Percentiles rank a stretch among this genome's conserved stretches.
These are phyloP conservation scores for Spisula subtruncata DNA, from an alignment of 2,888 invertebrate genomes.

Conservation along the genomic window DNA sequence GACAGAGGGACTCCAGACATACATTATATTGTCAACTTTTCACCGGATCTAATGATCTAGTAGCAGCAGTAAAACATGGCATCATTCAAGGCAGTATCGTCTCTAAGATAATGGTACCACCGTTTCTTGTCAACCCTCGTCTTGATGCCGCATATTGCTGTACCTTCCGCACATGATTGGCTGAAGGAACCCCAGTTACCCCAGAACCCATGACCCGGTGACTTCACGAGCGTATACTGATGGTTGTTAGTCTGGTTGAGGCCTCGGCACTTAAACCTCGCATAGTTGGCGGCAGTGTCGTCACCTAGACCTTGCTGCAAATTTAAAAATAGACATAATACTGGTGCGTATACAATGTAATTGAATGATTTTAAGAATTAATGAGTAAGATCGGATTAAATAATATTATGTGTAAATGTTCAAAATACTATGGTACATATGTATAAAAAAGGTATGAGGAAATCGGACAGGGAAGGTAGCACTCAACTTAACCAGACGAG, in stretches of 20 bases:
- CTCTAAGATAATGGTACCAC: neutral
- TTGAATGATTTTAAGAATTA: neutral
- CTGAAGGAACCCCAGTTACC: constrained; percentile 25
- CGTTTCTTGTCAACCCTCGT: constrained; percentile 29
- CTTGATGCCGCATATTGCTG: constrained; percentile 24
- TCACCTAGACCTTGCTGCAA: neutral
- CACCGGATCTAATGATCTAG: neutral
- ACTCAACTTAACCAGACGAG: no score
- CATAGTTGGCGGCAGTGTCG: constrained; percentile 30
- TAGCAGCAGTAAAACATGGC: constrained; percentile 30
- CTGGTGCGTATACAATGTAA: neutral
- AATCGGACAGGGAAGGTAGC: no score
- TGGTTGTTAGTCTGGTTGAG: neutral
- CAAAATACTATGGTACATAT: no score
- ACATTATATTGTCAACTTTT: no score
- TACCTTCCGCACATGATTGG: neutral
- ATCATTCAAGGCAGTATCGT: constrained; percentile 34
- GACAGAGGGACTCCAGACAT: no score
- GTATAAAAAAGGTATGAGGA: no score
- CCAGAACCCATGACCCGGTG: constrained; percentile 1
- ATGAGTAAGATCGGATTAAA: neutral
- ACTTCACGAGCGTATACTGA: neutral
- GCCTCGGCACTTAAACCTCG: constrained; percentile 16
- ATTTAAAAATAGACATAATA: neutral
- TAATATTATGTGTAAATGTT: no score